Conservation (phyloP, 2,797 vertebrate species). For the Manis pentadactyla region DNA sequence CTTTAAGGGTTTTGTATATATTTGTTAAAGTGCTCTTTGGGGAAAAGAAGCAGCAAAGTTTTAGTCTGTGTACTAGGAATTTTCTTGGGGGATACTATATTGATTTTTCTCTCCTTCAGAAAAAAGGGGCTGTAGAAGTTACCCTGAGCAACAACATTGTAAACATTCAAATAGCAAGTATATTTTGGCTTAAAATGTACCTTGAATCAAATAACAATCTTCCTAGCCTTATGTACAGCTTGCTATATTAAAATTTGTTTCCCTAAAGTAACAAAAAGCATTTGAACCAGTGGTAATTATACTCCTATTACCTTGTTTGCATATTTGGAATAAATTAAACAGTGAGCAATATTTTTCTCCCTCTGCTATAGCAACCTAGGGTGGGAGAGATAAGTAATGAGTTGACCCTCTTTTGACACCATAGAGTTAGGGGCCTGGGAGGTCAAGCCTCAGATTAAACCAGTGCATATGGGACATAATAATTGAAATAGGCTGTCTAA, state of each 20-base stretch:
- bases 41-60: not conserved
- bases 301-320: not conserved
- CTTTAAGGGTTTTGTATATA: not conserved
- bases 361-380: not conserved
- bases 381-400: not conserved
- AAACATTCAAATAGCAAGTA: not conserved
- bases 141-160: not conserved
- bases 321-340: not conserved
- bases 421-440: not conserved
- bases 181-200: not conserved
- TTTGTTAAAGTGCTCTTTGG: not conserved
- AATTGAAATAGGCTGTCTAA: not conserved
- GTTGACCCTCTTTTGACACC: not conserved
- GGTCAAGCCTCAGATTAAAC: not conserved
- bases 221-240: not conserved
- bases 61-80: not conserved
- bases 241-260: conserved; percentile 13
- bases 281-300: not conserved
- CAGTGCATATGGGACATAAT: not conserved
- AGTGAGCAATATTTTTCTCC: not conserved
- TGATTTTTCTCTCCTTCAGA: not conserved
- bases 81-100: not conserved
- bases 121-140: not conserved
- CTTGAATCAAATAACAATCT: not conserved
- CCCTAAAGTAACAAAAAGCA: not conserved